A percentile compares a stretch with the other conserved stretches of the same genome.
Conservation (phyloP, 2,797 vertebrate genomes). For the Neosilurus hyrtlii region DNA sequence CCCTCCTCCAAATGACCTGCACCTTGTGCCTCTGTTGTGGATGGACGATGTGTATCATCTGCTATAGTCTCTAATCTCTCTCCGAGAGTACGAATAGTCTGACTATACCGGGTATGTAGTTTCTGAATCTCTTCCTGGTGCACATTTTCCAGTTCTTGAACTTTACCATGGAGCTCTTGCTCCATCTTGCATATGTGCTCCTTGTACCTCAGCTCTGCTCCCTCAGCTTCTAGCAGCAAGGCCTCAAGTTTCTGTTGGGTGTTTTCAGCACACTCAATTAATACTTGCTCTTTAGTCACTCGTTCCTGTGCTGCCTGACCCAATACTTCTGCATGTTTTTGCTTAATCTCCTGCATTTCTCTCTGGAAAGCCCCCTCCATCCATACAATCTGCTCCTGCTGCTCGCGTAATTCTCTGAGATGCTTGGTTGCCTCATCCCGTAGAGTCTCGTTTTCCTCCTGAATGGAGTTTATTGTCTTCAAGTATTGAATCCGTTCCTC, state of each 20-base stretch:
- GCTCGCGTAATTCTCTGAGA: constrained; percentile 71
- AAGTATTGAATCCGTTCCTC: constrained; percentile 80
- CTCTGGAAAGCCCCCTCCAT: constrained; percentile 73
- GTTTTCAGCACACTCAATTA: constrained; percentile 76
- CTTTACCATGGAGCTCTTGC: constrained; percentile 80
- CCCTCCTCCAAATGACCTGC: constrained; percentile 60
- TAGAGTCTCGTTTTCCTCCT: constrained; percentile 83
- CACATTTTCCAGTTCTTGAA: constrained; percentile 79
- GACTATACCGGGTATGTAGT: constrained; percentile 78
- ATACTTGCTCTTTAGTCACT: constrained; percentile 72
- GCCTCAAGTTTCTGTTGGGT: constrained; percentile 77
- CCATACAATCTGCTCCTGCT: constrained; percentile 72
- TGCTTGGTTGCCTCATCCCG: constrained; percentile 76
- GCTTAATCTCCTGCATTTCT: constrained; percentile 74
- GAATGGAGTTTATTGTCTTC: constrained; percentile 71
- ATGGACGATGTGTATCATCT: background rate
- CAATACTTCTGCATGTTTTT: constrained; percentile 77
- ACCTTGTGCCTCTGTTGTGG: background rate
- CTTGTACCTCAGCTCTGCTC: constrained; percentile 76
- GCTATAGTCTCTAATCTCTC: constrained; percentile 64
- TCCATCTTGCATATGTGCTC: constrained; percentile 81
- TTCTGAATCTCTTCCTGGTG: constrained; percentile 84
- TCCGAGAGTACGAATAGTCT: constrained; percentile 74
- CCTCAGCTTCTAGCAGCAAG: constrained; percentile 76
- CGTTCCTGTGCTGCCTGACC: constrained; percentile 73